Conservation (phyloP, 92 coral and sea anemone genomes). For the Palythoa grandiflora region DNA sequence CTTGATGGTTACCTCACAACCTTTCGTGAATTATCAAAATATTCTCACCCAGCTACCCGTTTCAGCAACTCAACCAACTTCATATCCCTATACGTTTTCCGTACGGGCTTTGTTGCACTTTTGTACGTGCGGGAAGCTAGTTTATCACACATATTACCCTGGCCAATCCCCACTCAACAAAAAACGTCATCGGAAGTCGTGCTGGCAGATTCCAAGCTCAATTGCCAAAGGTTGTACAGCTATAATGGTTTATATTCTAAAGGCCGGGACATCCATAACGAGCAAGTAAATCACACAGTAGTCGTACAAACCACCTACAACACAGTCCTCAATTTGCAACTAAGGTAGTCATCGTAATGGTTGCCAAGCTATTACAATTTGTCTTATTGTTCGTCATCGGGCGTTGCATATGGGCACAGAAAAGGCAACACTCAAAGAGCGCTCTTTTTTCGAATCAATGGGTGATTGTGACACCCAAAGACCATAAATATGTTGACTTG, state of each 20-base stretch:
- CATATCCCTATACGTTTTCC: neutral
- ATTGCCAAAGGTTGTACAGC: neutral
- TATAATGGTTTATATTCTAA: neutral
- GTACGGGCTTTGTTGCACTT: neutral
- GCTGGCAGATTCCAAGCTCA: neutral
- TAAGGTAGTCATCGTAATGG: neutral
- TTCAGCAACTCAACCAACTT: neutral
- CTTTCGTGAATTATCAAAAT: neutral
- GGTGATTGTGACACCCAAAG: constrained; percentile 87
- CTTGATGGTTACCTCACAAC: neutral
- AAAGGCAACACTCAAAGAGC: neutral
- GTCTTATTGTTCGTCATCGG: neutral
- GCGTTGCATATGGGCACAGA: neutral
- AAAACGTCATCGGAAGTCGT: constrained; percentile 15
- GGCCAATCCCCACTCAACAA: neutral
- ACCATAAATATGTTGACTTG: constrained; percentile 81
- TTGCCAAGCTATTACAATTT: neutral
- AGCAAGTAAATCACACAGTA: neutral
- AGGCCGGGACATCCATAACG: neutral
- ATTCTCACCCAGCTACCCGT: neutral
- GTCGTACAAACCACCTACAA: neutral
- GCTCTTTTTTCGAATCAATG: constrained; percentile 85
- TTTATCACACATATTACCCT: neutral
- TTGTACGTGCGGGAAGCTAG: neutral
- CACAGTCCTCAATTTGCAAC: neutral